A percentile compares a stretch with the other conserved stretches of the same genome.
Conservation (phyloP, 2,113 vertebrate genomes). For the Conger conger region DNA sequence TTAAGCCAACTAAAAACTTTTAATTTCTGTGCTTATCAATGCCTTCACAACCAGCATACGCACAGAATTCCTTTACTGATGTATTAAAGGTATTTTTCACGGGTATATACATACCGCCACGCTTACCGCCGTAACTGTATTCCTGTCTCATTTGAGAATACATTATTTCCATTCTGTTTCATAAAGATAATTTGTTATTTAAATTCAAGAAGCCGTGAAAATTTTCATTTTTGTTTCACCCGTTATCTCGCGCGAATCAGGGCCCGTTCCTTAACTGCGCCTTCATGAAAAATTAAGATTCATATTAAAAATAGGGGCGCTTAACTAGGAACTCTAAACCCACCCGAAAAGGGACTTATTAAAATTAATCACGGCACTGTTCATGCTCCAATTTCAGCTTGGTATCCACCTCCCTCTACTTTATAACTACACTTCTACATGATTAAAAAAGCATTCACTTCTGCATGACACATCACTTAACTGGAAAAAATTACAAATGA, state of each 20-base stretch:
- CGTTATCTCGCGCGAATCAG: conserved; percentile 74
- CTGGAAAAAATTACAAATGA: conserved; percentile 65
- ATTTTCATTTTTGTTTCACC: conserved; percentile 78
- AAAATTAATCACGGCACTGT: conserved; percentile 70
- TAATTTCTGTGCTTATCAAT: conserved; percentile 20
- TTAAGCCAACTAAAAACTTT: not conserved
- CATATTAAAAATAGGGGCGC: conserved; percentile 80
- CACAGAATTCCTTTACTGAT: conserved; percentile 59
- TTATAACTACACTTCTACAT: conserved; percentile 55
- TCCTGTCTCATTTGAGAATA: conserved; percentile 70
- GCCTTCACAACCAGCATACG: not conserved
- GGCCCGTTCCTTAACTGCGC: conserved; percentile 74
- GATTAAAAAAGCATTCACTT: conserved; percentile 70
- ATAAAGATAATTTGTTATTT: conserved; percentile 77
- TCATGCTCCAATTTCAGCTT: conserved; percentile 55
- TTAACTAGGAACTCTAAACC: conserved; percentile 78
- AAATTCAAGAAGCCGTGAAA: conserved; percentile 75
- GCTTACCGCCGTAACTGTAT: conserved; percentile 64
- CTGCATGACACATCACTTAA: conserved; percentile 70
- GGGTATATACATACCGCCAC: conserved; percentile 70
- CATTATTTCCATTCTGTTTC: conserved; percentile 74
- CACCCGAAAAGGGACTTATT: conserved; percentile 79
- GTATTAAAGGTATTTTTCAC: conserved; percentile 64
- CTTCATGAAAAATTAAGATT: conserved; percentile 75
- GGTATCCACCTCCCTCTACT: conserved; percentile 46